Evolutionary conservation across 1,140 invertebrate genomes (phyloP).

Genomic region (Pseudobourletiella spinata): DNA sequence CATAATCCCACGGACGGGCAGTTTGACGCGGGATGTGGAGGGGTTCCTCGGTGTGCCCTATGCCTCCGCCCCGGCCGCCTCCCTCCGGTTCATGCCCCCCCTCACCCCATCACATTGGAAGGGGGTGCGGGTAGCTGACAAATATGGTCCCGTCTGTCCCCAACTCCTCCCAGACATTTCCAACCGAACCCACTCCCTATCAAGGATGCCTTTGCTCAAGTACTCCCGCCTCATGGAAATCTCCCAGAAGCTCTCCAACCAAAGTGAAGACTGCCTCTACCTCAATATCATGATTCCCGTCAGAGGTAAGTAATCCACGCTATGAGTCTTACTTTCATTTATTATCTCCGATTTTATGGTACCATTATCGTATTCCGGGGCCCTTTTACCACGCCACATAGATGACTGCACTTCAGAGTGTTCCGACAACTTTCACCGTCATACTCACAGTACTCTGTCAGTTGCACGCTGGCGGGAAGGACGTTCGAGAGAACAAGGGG

Average conservation of each 20-base stretch:
- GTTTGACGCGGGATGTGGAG: conserved; percentile 37
- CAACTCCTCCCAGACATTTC: conserved; percentile 44
- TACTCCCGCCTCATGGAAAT: conserved; percentile 46
- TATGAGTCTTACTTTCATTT: no score
- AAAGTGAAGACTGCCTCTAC: conserved; percentile 55
- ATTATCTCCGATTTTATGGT: no score
- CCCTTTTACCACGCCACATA: no score
- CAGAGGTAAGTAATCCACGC: conserved; percentile 48
- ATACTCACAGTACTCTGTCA: no score
- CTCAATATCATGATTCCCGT: conserved; percentile 52
- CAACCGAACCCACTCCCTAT: conserved; percentile 31
- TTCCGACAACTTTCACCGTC: no score
- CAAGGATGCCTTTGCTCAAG: conserved; percentile 45
- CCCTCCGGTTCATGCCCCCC: conserved; percentile 49
- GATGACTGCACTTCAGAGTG: no score
- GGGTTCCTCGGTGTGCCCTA: conserved; percentile 52
- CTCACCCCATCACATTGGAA: conserved; percentile 57
- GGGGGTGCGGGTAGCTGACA: conserved; percentile 58
- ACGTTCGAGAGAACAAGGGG: no score
- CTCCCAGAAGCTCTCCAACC: conserved; percentile 45
- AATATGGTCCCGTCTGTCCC: conserved; percentile 74
- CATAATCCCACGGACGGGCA: conserved; percentile 23
- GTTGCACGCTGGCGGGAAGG: no score
- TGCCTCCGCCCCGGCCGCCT: conserved; percentile 48
- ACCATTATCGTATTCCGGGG: no score